Conservation (phyloP, 2,888 invertebrate species). For the Seladonia tumulorum region DNA sequence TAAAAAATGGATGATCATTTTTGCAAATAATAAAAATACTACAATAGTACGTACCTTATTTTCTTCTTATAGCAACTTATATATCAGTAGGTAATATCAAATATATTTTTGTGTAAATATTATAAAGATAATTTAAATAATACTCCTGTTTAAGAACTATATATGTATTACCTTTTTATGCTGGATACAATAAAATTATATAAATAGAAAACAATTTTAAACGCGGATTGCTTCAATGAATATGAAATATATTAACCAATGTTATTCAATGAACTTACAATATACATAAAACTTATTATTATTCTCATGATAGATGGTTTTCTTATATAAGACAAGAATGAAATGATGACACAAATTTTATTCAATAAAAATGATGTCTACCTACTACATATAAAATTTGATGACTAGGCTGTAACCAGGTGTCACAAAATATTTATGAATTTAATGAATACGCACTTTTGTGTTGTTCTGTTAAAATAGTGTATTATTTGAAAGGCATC, state of each 20-base stretch:
- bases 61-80: not conserved
- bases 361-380: conserved; percentile 13
- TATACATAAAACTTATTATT: not conserved
- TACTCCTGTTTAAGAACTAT: conserved; percentile 11
- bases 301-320: not conserved
- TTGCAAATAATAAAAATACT: not conserved
- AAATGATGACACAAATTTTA: not conserved
- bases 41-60: not conserved
- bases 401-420: conserved; percentile 35
- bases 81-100: not conserved
- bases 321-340: not conserved
- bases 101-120: not conserved
- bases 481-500: conserved; percentile 28
- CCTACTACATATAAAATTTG: conserved; percentile 11
- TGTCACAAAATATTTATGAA: conserved; percentile 30
- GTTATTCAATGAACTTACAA: not conserved
- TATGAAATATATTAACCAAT: not conserved
- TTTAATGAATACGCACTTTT: conserved; percentile 5
- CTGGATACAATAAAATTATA: not conserved
- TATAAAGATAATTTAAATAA: not conserved
- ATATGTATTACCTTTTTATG: conserved; percentile 24
- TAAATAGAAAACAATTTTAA: conserved; percentile 10
- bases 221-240: not conserved
- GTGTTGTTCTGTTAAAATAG: not conserved
- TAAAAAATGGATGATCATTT: too few relatives aligned